A percentile compares a stretch with the other conserved stretches of the same genome.
Conservation (phyloP, 1,140 invertebrate genomes). For the Armadillidium nasatum region DNA sequence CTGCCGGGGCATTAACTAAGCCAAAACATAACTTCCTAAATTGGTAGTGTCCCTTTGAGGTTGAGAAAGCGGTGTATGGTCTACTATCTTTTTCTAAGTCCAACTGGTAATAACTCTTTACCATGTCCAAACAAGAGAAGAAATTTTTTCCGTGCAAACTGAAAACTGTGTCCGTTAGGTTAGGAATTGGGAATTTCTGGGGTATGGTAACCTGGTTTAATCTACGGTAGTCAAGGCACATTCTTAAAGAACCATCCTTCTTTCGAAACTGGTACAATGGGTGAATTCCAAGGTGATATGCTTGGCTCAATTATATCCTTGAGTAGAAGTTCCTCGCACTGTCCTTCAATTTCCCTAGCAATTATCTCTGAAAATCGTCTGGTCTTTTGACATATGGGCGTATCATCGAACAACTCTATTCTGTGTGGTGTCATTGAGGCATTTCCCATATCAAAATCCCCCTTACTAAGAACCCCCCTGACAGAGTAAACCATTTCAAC, state of each 20-base stretch:
- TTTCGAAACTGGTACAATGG: conserved; percentile 9
- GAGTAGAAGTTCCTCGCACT: background rate
- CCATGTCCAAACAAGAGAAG: conserved; percentile 12
- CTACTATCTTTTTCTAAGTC: background rate
- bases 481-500: too few species aligned
- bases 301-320: conserved; percentile 7
- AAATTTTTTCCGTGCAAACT: background rate
- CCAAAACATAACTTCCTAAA: conserved; percentile 19
- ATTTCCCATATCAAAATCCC: background rate
- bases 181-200: conserved; percentile 10
- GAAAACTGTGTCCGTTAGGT: conserved; percentile 3
- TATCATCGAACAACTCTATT: background rate
- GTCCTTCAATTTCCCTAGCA: background rate
- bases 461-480: too few species aligned
- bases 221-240: background rate
- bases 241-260: conserved; percentile 3
- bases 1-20: conserved; percentile 3
- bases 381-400: background rate
- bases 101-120: conserved; percentile 16
- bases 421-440: background rate
- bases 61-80: conserved; percentile 9
- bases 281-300: conserved; percentile 7
- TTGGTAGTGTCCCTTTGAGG: background rate
- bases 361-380: background rate
- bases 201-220: background rate